Conservation (phyloP, 92 coral and sea anemone genomes). For the Phenganax subtilis region DNA sequence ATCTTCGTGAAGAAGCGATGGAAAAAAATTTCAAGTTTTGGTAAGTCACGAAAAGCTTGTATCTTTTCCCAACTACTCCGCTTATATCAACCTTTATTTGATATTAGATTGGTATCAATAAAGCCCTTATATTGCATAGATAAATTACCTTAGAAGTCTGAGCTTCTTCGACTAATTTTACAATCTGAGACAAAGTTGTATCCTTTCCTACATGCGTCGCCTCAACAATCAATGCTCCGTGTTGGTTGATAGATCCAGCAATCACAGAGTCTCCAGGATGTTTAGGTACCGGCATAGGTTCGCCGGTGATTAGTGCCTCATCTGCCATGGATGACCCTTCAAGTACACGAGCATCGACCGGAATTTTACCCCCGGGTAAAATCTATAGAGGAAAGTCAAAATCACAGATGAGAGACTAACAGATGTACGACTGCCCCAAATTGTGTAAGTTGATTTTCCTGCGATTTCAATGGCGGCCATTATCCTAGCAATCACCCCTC, state of each 20-base stretch:
- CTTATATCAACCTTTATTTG: too few relatives aligned
- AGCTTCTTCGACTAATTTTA: slow-evolving; percentile 94
- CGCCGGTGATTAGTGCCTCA: slow-evolving; percentile 97
- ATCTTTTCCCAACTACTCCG: too few relatives aligned
- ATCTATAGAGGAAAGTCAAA: slow-evolving; percentile 43
- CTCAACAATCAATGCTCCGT: slow-evolving; percentile 83
- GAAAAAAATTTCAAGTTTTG: too few relatives aligned
- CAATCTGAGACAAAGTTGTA: slow-evolving; percentile 91
- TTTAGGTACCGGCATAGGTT: slow-evolving; percentile 98
- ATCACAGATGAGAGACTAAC: too few relatives aligned
- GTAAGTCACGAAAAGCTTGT: too few relatives aligned
- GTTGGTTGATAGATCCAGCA: slow-evolving; percentile 98
- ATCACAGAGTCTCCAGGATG: slow-evolving; percentile 94
- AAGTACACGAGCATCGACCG: slow-evolving; percentile 88
- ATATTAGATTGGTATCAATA: background rate
- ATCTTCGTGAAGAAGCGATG: too few relatives aligned
- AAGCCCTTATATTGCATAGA: background rate
- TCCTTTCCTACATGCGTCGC: slow-evolving; percentile 99
- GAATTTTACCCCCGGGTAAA: slow-evolving; percentile 92
- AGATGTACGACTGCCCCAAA: too few relatives aligned
- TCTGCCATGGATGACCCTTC: slow-evolving; percentile 93
- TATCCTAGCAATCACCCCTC: too few relatives aligned
- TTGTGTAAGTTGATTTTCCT: too few relatives aligned
- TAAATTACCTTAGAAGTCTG: slow-evolving; percentile 85
- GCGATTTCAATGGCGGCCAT: too few relatives aligned